Evolutionary conservation across 2,797 vertebrate genomes (phyloP), one percentile per base, ranked within the genome.

Genomic region (Poeciliopsis infans): DNA sequence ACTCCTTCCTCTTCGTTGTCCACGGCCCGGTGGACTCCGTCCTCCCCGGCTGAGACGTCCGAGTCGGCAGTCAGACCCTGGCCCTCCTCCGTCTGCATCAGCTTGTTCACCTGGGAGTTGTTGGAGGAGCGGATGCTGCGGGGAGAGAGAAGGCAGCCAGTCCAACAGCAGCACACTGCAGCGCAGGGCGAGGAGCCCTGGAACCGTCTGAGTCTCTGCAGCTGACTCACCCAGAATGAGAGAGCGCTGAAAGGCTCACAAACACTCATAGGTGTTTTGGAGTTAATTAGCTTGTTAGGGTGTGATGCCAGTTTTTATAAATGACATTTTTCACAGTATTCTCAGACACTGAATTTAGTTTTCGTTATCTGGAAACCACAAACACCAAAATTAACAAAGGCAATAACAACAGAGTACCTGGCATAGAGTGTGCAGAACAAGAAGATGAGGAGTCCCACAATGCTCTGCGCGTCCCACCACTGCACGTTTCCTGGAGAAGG

Each of bases 391-490:
- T 53, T 25, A 25, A 53, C 51, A 53, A 53, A 53, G 23, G 18
- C 51, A 53, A 53, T 4, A 53, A 53, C 51, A 53, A 53, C 1
- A 0, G 45, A 43, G 69, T 89, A 98, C 97, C 98, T 98, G 94
- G 98, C 97, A 53, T 97, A 98, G 74, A 98, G 85, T 1, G 96
- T 97, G 68, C 97, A 98, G 79, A 98, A 91, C 85, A 97, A 53
- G 90, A 98, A 99, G 92, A 99, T 89, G 23, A 96, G 2, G 77
- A 99, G 85, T 43, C 97, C 97, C 80, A 97, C 96, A 1, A 97
- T 95, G 93, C 97, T 94, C 0, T 97, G 96, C 0, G 97, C 96
- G 0, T 98, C 97, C 97, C 97, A 98, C 97, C 97, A 98, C 83
- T 97, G 95, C 25, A 81, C 76, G 0, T 79, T 83, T 18, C 76